Evolutionary conservation across 2,888 invertebrate species (phyloP), one percentile per base, ranked within the genome.

Genomic region (Meliscaeva auricollis): DNA sequence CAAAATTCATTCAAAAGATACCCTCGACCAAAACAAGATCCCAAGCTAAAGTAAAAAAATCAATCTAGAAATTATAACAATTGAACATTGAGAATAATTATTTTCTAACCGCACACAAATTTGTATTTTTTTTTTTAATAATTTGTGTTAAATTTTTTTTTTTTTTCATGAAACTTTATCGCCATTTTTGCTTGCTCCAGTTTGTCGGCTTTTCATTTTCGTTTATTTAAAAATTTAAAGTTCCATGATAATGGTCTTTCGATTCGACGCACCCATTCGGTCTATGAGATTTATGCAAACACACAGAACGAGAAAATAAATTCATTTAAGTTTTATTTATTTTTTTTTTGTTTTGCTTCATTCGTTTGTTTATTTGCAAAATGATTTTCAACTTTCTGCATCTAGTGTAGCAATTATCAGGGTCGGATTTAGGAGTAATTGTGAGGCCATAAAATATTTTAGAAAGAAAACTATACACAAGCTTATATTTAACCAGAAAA

Each of bases 221-320:
- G 35, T 41, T 17, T 66, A 62, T 54, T 46, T 41, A 30, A 26
- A 52, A 46, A 72, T 68, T 77, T 64, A 62, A 83, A 78, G 32
- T 62, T 64, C 64, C 26, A 50, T 35, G 38, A 52, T 32, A 41
- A 68, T 68, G 62, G 78, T 62, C 44, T 74, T 38, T 62, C 74
- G 26, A 46, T 56, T 79, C 64, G 79, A 84, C 77, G 82, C 72
- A 62, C 82, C 82, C 77, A 77, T 69, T 73, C 58, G 17, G 5
- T 38, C 69, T 48, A 20, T 78, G 44, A 64, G 58, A 69, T 78
- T 77, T 78, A 66, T 74, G 73, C 78, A 78, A 78, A 69, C 68
- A 73, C 54, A 69, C 15, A 68, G 50, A 74, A 73, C 15, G 52
- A 62, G 60, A 69, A 73, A 83, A 60, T 66, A 66, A 66, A 72